A percentile compares a stretch with the other conserved stretches of the same genome.
phyloP scores from a whole-genome alignment of 37 sponge, comb jelly and placozoan species.

The Spongia lamella region DNA sequence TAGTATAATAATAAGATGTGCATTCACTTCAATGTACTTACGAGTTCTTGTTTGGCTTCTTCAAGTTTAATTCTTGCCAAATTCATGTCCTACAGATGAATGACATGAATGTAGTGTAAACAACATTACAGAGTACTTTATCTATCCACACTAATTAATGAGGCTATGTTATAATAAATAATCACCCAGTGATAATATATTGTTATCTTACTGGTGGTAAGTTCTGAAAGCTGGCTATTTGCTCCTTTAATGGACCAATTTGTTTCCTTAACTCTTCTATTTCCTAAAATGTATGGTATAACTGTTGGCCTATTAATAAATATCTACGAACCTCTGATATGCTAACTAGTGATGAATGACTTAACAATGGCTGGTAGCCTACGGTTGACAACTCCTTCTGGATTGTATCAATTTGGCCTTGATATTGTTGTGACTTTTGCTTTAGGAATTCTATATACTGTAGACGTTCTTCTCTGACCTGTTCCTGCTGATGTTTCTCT shows the following conservation, averaged over 20 bases:
- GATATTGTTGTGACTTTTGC: constrained; percentile 64
- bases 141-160: neutral
- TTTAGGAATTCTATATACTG: constrained; percentile 27
- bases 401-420: constrained; percentile 36
- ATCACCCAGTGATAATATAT: no score
- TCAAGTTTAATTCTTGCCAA: constrained; percentile 68
- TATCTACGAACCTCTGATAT: constrained; percentile 26
- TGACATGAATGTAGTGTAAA: neutral
- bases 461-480: constrained; percentile 2
- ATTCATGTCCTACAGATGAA: constrained; percentile 43
- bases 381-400: constrained; percentile 44
- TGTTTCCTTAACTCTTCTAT: constrained; percentile 42
- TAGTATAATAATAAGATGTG: no score
- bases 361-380: constrained; percentile 41
- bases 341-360: constrained; percentile 39
- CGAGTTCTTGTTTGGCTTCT: constrained; percentile 55
- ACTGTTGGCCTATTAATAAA: neutral
- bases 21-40: constrained; percentile 11
- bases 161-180: neutral
- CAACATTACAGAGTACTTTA: neutral
- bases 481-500: constrained; percentile 31
- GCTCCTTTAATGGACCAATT: constrained; percentile 56
- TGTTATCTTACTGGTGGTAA: constrained; percentile 64
- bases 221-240: constrained; percentile 59
- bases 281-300: constrained; percentile 24